Percentiles rank a stretch among this genome's conserved stretches.
Evolutionary conservation across 2,888 invertebrate species (phyloP).

Genomic region (Oconnorella tubifera): DNA sequence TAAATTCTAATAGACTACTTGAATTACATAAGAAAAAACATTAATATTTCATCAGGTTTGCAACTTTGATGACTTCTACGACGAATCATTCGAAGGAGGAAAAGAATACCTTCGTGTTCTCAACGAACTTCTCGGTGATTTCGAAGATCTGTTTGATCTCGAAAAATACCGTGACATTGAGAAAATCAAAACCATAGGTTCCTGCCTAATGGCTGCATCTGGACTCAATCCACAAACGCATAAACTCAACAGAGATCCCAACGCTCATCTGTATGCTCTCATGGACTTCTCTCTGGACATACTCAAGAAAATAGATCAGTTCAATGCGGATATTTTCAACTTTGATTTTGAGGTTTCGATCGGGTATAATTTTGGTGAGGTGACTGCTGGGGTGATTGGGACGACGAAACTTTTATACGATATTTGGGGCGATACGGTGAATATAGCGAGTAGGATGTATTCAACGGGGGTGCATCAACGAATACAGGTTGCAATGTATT

Average conservation of each 20-base stretch:
- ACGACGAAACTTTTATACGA: slow-evolving; percentile 93
- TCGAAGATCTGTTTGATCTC: slow-evolving; percentile 83
- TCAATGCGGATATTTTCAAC: slow-evolving; percentile 56
- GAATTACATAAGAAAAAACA: no score
- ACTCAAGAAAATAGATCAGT: slow-evolving; percentile 62
- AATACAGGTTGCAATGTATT: slow-evolving; percentile 22
- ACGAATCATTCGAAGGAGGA: slow-evolving; percentile 91
- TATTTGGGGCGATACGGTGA: slow-evolving; percentile 98
- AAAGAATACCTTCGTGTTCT: slow-evolving; percentile 89
- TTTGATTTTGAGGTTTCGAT: slow-evolving; percentile 52
- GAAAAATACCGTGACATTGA: slow-evolving; percentile 82
- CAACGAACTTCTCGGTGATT: slow-evolving; percentile 92
- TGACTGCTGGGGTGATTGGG: slow-evolving; percentile 92
- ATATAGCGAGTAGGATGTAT: slow-evolving; percentile 95
- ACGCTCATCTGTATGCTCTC: slow-evolving; percentile 77
- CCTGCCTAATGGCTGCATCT: slow-evolving; percentile 96
- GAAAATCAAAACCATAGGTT: slow-evolving; percentile 93
- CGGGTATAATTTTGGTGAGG: slow-evolving; percentile 89
- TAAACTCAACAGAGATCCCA: slow-evolving; percentile 66
- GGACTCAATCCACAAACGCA: slow-evolving; percentile 81
- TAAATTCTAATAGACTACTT: no score
- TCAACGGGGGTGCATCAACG: slow-evolving; percentile 81
- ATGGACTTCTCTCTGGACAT: slow-evolving; percentile 90
- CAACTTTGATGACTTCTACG: slow-evolving; percentile 96
- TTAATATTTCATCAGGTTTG: no score